phyloP scores from a whole-genome alignment of 2,888 invertebrate genomes.

The Ferdinandea cuprea region DNA sequence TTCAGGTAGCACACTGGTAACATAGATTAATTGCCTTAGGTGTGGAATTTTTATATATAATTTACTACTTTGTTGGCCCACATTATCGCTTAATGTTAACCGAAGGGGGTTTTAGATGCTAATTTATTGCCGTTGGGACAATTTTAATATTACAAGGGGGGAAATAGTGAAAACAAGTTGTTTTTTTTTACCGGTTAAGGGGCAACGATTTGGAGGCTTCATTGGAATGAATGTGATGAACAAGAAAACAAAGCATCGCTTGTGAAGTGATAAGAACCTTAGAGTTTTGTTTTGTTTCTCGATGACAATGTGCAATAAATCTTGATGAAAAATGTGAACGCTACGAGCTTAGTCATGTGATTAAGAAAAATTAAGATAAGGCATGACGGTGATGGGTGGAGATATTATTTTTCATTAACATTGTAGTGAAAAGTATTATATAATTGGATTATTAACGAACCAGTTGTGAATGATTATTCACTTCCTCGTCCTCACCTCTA shows the following conservation, averaged over 20 bases:
- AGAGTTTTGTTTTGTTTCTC: too few species aligned
- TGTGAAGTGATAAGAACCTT: too few species aligned
- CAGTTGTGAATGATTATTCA: too few species aligned
- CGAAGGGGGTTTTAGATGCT: slow-evolving; percentile 1
- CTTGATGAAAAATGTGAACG: background rate
- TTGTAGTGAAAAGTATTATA: too few species aligned
- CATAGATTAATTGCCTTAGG: slow-evolving; percentile 39
- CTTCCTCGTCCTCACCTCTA: too few species aligned
- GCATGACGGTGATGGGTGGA: background rate
- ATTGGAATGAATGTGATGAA: too few species aligned
- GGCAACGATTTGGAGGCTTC: too few species aligned
- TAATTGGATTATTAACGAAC: too few species aligned
- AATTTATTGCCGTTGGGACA: slow-evolving; percentile 40
- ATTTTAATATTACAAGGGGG: slow-evolving; percentile 5
- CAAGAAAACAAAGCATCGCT: too few species aligned
- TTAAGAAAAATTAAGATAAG: background rate
- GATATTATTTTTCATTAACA: too few species aligned
- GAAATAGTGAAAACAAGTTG: background rate
- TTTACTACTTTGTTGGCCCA: slow-evolving; percentile 31
- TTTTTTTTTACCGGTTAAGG: background rate
- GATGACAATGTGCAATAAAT: background rate
- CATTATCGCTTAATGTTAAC: slow-evolving; percentile 15
- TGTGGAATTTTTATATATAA: slow-evolving; percentile 18
- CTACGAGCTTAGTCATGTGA: background rate
- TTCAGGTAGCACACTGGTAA: slow-evolving; percentile 23